Conservation (phyloP, 2,888 invertebrate genomes). For the Nephrotoma appendiculata region DNA sequence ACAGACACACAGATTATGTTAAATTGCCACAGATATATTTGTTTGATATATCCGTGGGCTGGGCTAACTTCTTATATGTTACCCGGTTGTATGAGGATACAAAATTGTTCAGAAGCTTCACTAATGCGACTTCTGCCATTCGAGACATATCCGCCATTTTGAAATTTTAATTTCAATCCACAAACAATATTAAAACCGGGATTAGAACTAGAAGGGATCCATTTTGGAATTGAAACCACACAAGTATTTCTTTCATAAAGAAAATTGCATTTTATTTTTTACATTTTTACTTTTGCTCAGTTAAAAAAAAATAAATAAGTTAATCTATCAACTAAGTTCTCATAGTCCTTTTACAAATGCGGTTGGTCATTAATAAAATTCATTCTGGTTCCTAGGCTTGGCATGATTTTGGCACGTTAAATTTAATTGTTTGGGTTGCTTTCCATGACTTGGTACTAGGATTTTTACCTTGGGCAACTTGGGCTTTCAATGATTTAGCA, state of each 20-base stretch:
- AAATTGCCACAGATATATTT: no score
- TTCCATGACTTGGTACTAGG: conserved; percentile 35
- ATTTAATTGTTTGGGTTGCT: conserved; percentile 22
- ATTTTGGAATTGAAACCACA: no score
- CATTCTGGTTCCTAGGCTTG: neutral
- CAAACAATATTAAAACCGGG: no score
- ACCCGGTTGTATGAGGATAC: no score
- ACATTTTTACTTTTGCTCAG: neutral
- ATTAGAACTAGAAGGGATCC: no score
- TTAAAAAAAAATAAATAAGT: neutral
- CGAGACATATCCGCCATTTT: no score
- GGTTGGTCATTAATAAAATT: neutral
- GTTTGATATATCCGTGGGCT: no score
- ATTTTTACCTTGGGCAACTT: conserved; percentile 34
- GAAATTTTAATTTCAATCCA: no score
- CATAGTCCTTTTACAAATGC: neutral
- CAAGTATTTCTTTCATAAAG: neutral
- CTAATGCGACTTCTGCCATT: no score
- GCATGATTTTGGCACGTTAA: conserved; percentile 25
- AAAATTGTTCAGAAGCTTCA: no score
- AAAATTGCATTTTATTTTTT: neutral
- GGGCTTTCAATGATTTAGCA: conserved; percentile 18
- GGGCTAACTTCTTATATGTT: no score
- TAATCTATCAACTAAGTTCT: neutral
- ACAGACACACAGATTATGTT: no score